Evolutionary conservation across 2,888 invertebrate species (phyloP).

Genomic region (Fragum sueziense): DNA sequence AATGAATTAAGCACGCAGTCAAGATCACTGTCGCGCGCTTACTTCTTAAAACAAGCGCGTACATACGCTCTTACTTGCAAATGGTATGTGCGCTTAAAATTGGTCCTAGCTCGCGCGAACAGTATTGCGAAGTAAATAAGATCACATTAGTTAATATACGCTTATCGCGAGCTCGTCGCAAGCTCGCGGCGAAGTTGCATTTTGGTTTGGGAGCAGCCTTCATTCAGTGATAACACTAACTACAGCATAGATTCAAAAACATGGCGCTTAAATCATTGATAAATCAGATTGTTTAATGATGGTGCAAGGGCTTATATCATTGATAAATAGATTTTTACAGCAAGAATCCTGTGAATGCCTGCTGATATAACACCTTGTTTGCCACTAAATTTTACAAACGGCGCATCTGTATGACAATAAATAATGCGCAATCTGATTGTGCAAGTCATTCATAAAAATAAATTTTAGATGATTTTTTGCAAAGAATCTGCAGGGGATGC

Average conservation of each 20-base stretch:
- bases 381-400: slow-evolving; percentile 14
- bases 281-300: too few species aligned
- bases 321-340: slow-evolving; percentile 15
- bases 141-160: too few species aligned
- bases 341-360: background rate
- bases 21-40: too few species aligned
- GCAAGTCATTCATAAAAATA: slow-evolving; percentile 17
- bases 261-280: slow-evolving; percentile 16
- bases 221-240: slow-evolving; percentile 1
- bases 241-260: slow-evolving; percentile 5
- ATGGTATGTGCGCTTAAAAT: too few species aligned
- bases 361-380: slow-evolving; percentile 14
- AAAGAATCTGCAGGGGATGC: slow-evolving; percentile 6
- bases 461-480: slow-evolving; percentile 3
- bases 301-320: slow-evolving; percentile 12
- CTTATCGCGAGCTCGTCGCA: too few species aligned
- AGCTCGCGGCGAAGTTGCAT: too few species aligned
- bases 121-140: too few species aligned
- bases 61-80: too few species aligned
- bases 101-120: too few species aligned
- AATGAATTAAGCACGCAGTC: too few species aligned
- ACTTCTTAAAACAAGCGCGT: too few species aligned
- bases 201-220: background rate
- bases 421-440: slow-evolving; percentile 17
- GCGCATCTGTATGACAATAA: background rate